Conservation (phyloP, 53 echinoderm and acorn worm genomes). For the Paelopatides confundens region DNA sequence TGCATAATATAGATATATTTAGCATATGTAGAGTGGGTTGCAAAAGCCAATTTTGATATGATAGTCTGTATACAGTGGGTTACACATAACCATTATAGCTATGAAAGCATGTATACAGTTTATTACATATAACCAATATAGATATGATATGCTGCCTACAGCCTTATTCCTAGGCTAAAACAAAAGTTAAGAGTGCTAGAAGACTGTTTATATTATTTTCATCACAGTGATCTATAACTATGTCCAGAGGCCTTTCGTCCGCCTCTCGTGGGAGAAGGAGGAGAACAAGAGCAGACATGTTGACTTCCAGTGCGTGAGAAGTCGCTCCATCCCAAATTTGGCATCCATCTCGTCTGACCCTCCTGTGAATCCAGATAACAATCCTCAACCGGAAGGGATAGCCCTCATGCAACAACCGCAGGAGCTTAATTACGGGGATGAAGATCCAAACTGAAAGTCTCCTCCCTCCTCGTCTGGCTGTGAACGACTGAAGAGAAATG, state of each 20-base stretch:
- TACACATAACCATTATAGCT: no score
- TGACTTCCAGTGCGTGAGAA: slow-evolving; percentile 98
- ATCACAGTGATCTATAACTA: slow-evolving; percentile 94
- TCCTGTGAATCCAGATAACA: slow-evolving; percentile 67
- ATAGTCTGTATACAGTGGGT: no score
- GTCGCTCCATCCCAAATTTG: slow-evolving; percentile 96
- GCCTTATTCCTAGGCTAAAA: no score
- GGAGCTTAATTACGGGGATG: slow-evolving; percentile 38
- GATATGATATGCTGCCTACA: no score
- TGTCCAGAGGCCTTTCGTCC: slow-evolving; percentile 92
- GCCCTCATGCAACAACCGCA: slow-evolving; percentile 79
- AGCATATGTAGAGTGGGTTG: no score
- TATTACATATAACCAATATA: no score
- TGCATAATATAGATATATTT: no score
- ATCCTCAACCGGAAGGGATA: slow-evolving; percentile 84
- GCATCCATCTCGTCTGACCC: slow-evolving; percentile 70
- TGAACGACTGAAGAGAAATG: no score
- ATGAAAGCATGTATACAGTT: no score
- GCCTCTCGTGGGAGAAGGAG: slow-evolving; percentile 99
- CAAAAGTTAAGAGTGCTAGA: no score
- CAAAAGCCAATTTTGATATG: no score
- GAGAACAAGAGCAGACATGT: slow-evolving; percentile 96
- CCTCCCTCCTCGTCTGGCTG: not conserved
- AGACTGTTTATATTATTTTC: not conserved
- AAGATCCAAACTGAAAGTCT: slow-evolving; percentile 30